Evolutionary conservation across 53 echinoderm and acorn worm genomes (phyloP).

Genomic region (Astropecten irregularis): DNA sequence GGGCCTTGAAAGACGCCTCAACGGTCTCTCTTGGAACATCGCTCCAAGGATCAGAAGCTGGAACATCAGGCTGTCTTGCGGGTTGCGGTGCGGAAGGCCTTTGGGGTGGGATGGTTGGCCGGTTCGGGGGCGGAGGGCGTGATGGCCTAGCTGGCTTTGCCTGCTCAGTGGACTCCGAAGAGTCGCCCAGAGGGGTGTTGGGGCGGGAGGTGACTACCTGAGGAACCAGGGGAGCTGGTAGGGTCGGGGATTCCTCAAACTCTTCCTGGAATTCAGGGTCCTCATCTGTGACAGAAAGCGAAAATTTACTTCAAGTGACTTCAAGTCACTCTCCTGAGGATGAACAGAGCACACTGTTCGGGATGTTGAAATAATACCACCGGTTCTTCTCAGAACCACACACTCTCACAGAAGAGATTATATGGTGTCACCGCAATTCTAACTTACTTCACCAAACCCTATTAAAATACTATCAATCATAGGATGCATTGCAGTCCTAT

Average conservation of each 20-base stretch:
- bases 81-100: conserved; percentile 51
- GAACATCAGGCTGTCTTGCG: background rate
- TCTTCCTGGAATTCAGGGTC: conserved; percentile 54
- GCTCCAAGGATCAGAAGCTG: background rate
- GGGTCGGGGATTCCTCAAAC: conserved; percentile 14
- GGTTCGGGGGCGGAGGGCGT: conserved; percentile 70
- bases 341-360: too few relatives aligned
- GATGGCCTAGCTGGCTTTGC: conserved; percentile 30
- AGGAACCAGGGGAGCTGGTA: conserved; percentile 68
- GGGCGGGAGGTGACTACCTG: conserved; percentile 52
- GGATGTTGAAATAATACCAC: too few relatives aligned
- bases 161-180: background rate
- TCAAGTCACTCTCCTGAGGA: too few relatives aligned
- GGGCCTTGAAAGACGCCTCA: background rate
- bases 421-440: too few relatives aligned
- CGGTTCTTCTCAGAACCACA: too few relatives aligned
- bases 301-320: too few relatives aligned
- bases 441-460: too few relatives aligned
- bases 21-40: background rate
- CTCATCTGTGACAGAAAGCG: conserved; percentile 59
- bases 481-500: too few relatives aligned
- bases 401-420: too few relatives aligned
- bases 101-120: conserved; percentile 58
- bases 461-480: too few relatives aligned
- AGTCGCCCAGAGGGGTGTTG: conserved; percentile 11